These are phyloP conservation scores for Nomada ruficornis DNA, from an alignment of 2,888 invertebrate species.

Conservation along the genomic window DNA sequence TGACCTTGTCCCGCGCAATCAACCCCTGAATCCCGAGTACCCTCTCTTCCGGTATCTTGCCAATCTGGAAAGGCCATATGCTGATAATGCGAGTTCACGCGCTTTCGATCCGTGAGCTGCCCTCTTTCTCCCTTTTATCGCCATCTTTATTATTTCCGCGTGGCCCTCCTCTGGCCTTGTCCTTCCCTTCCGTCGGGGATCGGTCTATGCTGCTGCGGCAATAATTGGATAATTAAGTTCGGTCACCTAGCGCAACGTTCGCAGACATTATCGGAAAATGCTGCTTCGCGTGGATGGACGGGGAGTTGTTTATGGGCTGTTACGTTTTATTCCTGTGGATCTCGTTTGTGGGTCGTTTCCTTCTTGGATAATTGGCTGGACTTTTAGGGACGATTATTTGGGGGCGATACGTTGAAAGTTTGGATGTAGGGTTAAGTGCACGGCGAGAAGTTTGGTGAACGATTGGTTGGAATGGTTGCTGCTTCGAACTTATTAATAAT, in stretches of 20 bases:
- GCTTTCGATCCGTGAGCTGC: constrained; percentile 60
- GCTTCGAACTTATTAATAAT: no score
- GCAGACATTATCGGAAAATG: background rate
- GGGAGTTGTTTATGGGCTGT: background rate
- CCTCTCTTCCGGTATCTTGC: constrained; percentile 64
- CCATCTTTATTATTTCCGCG: constrained; percentile 24
- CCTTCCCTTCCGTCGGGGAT: background rate
- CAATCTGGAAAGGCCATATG: constrained; percentile 62
- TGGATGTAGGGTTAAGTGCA: no score
- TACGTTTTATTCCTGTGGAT: background rate
- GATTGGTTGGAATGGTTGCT: no score
- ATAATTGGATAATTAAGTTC: constrained; percentile 7
- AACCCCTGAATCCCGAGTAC: constrained; percentile 60
- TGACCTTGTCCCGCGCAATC: constrained; percentile 82
- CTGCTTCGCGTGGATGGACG: background rate
- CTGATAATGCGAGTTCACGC: constrained; percentile 79
- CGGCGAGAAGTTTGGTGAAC: no score
- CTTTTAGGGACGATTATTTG: no score
- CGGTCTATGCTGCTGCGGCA: background rate
- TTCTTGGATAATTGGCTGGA: no score
- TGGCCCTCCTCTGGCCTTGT: background rate
- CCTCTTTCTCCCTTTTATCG: constrained; percentile 24
- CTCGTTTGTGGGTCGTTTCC: no score
- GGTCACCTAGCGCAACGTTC: background rate
- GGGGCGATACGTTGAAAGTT: no score